Conservation (phyloP, 2,113 vertebrate genomes). For the Callopanchax toddi region DNA sequence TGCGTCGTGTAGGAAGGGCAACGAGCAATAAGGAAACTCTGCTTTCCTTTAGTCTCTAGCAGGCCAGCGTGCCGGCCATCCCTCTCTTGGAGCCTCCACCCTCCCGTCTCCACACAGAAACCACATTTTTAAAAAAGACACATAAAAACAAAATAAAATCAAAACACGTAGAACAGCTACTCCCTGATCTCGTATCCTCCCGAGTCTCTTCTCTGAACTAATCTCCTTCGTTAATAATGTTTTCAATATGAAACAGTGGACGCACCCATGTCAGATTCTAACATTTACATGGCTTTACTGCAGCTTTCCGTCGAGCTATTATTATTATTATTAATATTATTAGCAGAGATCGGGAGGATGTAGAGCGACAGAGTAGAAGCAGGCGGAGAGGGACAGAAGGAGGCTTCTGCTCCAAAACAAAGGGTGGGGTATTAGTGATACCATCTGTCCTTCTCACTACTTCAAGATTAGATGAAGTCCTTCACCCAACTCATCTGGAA, state of each 20-base stretch:
- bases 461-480: slow-evolving; percentile 96
- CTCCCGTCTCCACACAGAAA: slow-evolving; percentile 39
- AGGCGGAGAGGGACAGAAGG: slow-evolving; percentile 54
- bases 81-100: slow-evolving; percentile 41
- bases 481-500: slow-evolving; percentile 90
- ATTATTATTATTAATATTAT: background rate
- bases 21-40: slow-evolving; percentile 56
- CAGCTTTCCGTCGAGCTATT: slow-evolving; percentile 54
- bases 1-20: slow-evolving; percentile 56
- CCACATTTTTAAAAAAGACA: slow-evolving; percentile 27
- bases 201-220: slow-evolving; percentile 46
- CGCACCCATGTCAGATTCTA: slow-evolving; percentile 87
- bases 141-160: slow-evolving; percentile 37
- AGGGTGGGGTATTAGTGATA: slow-evolving; percentile 66
- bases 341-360: slow-evolving; percentile 54
- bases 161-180: slow-evolving; percentile 52
- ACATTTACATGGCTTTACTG: slow-evolving; percentile 81
- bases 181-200: slow-evolving; percentile 22
- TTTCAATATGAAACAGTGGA: slow-evolving; percentile 88
- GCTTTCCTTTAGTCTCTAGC: slow-evolving; percentile 40
- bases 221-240: slow-evolving; percentile 73
- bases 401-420: slow-evolving; percentile 70
- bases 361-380: slow-evolving; percentile 45
- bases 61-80: slow-evolving; percentile 28
- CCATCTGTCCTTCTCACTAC: slow-evolving; percentile 77